These are phyloP conservation scores for Drosophila conformis DNA, from an alignment of 2,888 invertebrate genomes.

Conservation along the genomic window DNA sequence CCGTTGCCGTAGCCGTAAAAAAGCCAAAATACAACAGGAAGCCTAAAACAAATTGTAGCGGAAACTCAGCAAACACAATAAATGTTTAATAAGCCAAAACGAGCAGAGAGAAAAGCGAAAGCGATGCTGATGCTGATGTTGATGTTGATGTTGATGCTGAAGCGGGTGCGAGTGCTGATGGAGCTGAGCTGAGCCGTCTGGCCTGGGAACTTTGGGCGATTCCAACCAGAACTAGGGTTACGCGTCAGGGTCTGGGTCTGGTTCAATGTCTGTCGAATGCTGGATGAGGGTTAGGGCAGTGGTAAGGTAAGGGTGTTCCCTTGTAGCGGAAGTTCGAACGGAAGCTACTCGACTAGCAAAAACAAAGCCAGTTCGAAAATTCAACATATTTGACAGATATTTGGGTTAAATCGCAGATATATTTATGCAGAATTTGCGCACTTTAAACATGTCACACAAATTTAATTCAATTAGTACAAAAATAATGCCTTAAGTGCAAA, in stretches of 20 bases:
- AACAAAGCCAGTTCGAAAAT: constrained; percentile 31
- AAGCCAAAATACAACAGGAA: constrained; percentile 54
- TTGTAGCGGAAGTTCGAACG: constrained; percentile 61
- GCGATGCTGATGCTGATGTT: constrained; percentile 9
- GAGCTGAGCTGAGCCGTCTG: constrained; percentile 26
- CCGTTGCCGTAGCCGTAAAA: constrained; percentile 22
- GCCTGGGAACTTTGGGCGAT: constrained; percentile 1
- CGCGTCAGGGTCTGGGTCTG: constrained; percentile 6
- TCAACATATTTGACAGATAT: constrained; percentile 16
- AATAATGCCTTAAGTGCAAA: neutral
- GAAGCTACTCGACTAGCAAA: constrained; percentile 54
- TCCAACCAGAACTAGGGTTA: constrained; percentile 7
- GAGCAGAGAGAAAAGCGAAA: constrained; percentile 52
- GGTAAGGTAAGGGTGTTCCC: neutral
- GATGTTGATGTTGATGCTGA: neutral
- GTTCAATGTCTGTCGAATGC: neutral
- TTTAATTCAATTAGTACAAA: neutral
- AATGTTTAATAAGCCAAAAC: constrained; percentile 78
- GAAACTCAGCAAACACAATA: constrained; percentile 77
- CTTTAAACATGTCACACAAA: neutral
- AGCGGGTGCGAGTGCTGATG: constrained; percentile 4
- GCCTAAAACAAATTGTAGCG: constrained; percentile 76
- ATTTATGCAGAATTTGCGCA: neutral
- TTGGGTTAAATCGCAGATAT: constrained; percentile 15
- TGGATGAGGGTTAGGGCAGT: neutral